phyloP scores from a whole-genome alignment of 2,113 vertebrate genomes.

The Rhizomys pruinosus region DNA sequence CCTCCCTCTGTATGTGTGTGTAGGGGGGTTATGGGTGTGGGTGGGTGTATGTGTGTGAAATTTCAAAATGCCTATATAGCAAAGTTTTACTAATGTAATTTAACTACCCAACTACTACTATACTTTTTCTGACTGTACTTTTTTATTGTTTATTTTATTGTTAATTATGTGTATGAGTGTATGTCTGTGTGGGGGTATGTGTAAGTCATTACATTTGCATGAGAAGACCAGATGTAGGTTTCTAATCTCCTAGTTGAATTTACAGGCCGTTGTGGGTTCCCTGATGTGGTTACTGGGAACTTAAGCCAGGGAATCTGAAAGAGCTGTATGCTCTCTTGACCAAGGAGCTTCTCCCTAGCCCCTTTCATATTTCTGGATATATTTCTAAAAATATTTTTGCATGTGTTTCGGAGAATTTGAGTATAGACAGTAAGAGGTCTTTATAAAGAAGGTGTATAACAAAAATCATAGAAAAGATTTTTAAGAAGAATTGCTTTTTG shows the following conservation, averaged over 20 bases:
- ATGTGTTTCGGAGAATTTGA: background rate
- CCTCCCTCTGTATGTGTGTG: background rate
- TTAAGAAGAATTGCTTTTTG: constrained; percentile 1
- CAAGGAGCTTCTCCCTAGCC: too few relatives aligned
- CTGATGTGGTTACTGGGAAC: too few relatives aligned
- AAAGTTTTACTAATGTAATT: background rate
- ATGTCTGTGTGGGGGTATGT: background rate
- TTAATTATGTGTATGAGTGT: too few relatives aligned
- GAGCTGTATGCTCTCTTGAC: background rate
- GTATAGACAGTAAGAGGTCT: background rate
- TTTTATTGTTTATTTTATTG: background rate
- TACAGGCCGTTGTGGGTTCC: too few relatives aligned
- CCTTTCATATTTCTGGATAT: background rate
- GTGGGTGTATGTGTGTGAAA: background rate
- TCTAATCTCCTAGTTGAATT: too few relatives aligned
- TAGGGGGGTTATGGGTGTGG: background rate
- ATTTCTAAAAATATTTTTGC: background rate
- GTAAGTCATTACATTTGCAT: too few relatives aligned
- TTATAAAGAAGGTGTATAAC: background rate
- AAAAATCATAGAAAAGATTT: background rate
- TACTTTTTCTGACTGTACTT: too few relatives aligned
- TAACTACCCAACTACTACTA: too few relatives aligned
- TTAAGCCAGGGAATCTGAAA: too few relatives aligned
- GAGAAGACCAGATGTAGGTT: too few relatives aligned
- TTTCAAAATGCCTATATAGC: background rate